phyloP scores from a whole-genome alignment of 2,888 invertebrate species.

The Morpho deidamia region DNA sequence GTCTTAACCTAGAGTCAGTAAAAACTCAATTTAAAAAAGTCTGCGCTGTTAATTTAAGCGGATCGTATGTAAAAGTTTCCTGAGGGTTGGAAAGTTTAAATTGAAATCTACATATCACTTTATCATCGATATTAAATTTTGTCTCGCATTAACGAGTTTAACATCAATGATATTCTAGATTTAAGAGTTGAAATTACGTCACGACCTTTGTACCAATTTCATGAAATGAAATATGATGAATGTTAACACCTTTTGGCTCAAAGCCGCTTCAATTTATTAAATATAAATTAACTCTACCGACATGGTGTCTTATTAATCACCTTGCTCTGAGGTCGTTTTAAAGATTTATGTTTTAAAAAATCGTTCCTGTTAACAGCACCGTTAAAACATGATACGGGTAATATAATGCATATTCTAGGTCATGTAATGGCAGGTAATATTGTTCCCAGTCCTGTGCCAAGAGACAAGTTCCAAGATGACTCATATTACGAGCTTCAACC shows the following conservation, averaged over 20 bases:
- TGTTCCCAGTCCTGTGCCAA: conserved; percentile 57
- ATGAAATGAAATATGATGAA: no score
- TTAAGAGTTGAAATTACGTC: no score
- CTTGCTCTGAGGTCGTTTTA: conserved; percentile 13
- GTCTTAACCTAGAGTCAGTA: conserved; percentile 9
- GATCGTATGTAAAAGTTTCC: no score
- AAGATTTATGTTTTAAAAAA: conserved; percentile 19
- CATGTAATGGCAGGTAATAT: conserved; percentile 50
- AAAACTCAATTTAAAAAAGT: no score
- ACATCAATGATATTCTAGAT: no score
- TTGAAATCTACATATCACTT: no score
- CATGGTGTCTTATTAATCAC: neutral
- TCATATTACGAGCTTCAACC: conserved; percentile 46
- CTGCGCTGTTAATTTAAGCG: no score
- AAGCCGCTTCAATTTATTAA: neutral
- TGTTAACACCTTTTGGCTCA: neutral
- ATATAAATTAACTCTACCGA: neutral
- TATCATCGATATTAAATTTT: no score
- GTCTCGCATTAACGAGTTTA: no score
- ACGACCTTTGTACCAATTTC: no score
- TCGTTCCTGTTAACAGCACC: conserved; percentile 33
- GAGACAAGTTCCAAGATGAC: conserved; percentile 53
- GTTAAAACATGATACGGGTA: conserved; percentile 37
- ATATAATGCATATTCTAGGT: conserved; percentile 35
- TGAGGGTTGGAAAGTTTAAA: no score